These are phyloP conservation scores for Brachionichthys hirsutus DNA, from an alignment of 2,113 vertebrate genomes.

Conservation along the genomic window DNA sequence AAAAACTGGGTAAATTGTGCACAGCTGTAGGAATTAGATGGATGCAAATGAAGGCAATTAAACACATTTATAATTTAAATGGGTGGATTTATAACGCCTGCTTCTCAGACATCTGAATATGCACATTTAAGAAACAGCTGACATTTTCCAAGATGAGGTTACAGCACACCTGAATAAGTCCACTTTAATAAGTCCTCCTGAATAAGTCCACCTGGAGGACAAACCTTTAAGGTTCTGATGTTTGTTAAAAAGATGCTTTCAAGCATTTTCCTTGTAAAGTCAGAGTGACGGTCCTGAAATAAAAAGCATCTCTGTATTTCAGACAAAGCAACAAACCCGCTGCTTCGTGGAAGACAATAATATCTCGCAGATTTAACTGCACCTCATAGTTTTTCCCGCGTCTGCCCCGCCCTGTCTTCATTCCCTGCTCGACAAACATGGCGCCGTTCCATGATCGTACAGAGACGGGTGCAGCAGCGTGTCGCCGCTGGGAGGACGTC, in stretches of 20 bases:
- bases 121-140: conserved; percentile 17
- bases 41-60: conserved; percentile 56
- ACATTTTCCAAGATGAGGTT: conserved; percentile 30
- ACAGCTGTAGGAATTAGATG: conserved; percentile 55
- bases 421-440: too few species aligned
- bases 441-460: too few species aligned
- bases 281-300: not conserved
- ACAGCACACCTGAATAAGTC: conserved; percentile 1
- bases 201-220: conserved; percentile 7
- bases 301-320: not conserved
- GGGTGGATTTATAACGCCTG: conserved; percentile 3
- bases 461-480: too few species aligned
- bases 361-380: conserved; percentile 7
- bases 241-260: not conserved
- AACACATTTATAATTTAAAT: conserved; percentile 57
- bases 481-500: too few species aligned
- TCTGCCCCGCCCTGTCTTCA: not conserved
- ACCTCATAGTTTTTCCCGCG: not conserved
- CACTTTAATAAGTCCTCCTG: not conserved
- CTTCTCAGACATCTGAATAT: conserved; percentile 41
- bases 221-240: not conserved
- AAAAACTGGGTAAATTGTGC: conserved; percentile 40
- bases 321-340: not conserved
- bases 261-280: conserved; percentile 6
- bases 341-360: conserved; percentile 12